Conservation (phyloP, 2,888 invertebrate species). For the Protodeltote pygarga region DNA sequence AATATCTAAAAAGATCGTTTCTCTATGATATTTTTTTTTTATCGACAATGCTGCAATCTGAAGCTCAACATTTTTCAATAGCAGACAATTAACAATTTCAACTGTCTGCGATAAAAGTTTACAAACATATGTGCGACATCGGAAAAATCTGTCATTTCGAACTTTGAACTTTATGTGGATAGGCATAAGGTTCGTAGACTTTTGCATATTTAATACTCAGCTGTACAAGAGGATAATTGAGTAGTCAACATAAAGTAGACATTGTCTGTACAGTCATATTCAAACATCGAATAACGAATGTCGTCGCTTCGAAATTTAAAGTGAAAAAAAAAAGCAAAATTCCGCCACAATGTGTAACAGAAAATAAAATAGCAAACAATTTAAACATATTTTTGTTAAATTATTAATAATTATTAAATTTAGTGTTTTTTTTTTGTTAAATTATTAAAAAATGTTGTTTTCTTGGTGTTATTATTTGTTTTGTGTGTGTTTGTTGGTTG, state of each 20-base stretch:
- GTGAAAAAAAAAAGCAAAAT: conserved; percentile 2
- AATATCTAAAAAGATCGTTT: background rate
- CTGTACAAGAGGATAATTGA: conserved; percentile 14
- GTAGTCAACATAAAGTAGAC: conserved; percentile 11
- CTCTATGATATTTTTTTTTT: background rate
- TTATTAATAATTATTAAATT: background rate
- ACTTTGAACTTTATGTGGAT: conserved; percentile 1
- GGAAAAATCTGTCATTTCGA: background rate
- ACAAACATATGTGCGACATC: background rate
- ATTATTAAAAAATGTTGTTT: conserved; percentile 20
- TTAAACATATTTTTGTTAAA: conserved; percentile 3
- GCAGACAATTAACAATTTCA: conserved; percentile 6
- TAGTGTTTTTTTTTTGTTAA: conserved; percentile 4
- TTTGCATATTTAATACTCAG: background rate
- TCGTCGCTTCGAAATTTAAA: conserved; percentile 9
- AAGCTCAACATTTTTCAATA: background rate
- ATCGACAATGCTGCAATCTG: background rate
- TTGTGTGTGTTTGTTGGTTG: conserved; percentile 41
- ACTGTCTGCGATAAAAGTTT: conserved; percentile 15
- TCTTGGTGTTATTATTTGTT: conserved; percentile 39
- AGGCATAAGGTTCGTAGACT: background rate
- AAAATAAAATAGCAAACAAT: background rate
- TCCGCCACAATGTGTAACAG: background rate
- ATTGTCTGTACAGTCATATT: conserved; percentile 35
- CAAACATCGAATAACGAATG: conserved; percentile 36